Conservation (phyloP, 2,113 vertebrate genomes). For the Orcinus orca region DNA sequence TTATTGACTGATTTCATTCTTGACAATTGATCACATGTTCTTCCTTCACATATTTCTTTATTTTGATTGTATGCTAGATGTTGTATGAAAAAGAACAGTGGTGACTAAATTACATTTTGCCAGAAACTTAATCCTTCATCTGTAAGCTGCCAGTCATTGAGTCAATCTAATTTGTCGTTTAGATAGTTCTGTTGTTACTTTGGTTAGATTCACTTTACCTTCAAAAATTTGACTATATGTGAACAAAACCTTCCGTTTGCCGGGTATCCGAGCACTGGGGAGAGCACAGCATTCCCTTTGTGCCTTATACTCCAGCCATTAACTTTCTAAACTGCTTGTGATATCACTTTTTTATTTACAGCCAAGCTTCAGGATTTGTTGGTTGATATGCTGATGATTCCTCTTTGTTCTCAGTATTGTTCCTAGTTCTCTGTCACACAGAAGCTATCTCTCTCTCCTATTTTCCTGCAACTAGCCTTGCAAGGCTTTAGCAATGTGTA, state of each 20-base stretch:
- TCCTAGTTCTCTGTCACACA: background rate
- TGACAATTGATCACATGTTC: background rate
- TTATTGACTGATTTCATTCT: background rate
- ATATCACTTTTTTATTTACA: background rate
- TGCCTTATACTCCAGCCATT: background rate
- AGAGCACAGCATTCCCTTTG: background rate
- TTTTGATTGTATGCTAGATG: background rate
- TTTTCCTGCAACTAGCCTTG: background rate
- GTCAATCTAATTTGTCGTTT: background rate
- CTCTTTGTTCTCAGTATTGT: background rate
- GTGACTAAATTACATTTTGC: background rate
- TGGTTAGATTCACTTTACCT: background rate
- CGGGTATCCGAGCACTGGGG: background rate
- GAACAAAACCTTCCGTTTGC: background rate
- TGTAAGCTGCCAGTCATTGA: background rate
- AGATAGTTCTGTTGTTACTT: background rate
- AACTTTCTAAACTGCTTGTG: background rate
- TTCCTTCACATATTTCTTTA: background rate
- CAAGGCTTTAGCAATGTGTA: background rate
- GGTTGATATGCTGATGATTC: background rate
- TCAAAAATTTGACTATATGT: background rate
- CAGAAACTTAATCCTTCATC: background rate
- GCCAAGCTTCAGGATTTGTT: background rate
- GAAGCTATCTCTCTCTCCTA: background rate
- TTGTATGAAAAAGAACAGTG: background rate